Conservation (phyloP, 2,113 vertebrate species). For the Pachyramphus minor region DNA sequence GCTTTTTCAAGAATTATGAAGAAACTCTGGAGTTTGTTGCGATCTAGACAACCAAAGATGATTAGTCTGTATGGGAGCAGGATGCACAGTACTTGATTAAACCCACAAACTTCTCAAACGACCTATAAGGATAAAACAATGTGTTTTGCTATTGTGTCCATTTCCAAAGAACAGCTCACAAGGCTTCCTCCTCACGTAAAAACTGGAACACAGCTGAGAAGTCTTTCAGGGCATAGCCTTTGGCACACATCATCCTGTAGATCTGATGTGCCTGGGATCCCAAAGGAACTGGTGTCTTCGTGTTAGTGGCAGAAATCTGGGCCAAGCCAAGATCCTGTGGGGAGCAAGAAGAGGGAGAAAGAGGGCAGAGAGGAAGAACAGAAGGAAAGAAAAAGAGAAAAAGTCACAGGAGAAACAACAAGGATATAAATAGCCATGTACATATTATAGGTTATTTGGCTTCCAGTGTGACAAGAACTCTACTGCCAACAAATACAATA, state of each 20-base stretch:
- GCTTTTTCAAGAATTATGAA: slow-evolving; percentile 27
- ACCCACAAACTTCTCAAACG: slow-evolving; percentile 28
- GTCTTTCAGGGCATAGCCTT: slow-evolving; percentile 93
- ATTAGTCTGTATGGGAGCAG: slow-evolving; percentile 22
- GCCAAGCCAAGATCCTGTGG: slow-evolving; percentile 93
- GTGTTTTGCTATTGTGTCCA: slow-evolving; percentile 44
- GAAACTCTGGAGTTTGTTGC: background rate
- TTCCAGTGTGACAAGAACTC: background rate
- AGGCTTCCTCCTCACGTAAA: slow-evolving; percentile 91
- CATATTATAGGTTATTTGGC: background rate
- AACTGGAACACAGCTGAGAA: slow-evolving; percentile 98
- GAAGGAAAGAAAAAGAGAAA: background rate
- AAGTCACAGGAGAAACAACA: background rate
- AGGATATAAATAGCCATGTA: background rate
- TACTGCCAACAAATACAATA: background rate
- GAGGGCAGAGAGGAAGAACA: background rate
- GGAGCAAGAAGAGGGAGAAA: background rate
- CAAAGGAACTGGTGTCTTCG: slow-evolving; percentile 87
- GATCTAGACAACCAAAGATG: slow-evolving; percentile 48
- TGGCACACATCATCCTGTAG: slow-evolving; percentile 95
- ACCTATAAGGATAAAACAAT: slow-evolving; percentile 16
- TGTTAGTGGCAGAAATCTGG: slow-evolving; percentile 92
- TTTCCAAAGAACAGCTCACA: slow-evolving; percentile 67
- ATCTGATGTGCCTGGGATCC: slow-evolving; percentile 94
- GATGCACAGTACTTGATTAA: slow-evolving; percentile 46